phyloP scores from a whole-genome alignment of 2,113 vertebrate species.

The Oreamnos americanus region DNA sequence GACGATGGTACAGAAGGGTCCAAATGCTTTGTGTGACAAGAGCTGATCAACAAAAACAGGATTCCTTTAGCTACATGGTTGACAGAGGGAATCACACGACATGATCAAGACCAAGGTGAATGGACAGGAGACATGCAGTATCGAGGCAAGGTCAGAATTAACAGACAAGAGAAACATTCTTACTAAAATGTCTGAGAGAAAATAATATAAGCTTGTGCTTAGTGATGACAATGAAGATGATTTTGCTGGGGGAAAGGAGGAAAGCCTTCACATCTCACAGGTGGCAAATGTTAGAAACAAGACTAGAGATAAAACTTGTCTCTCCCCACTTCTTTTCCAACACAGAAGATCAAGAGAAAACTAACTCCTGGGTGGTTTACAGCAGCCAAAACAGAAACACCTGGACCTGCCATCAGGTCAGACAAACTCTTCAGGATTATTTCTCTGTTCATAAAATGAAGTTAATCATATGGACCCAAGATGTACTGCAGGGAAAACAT shows the following conservation, averaged over 20 bases:
- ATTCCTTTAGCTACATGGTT: neutral
- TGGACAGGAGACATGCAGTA: neutral
- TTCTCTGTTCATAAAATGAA: neutral
- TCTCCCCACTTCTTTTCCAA: neutral
- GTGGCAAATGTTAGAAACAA: neutral
- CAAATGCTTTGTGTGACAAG: neutral
- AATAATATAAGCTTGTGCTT: neutral
- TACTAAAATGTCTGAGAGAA: neutral
- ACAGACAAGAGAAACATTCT: neutral
- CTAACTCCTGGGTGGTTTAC: neutral
- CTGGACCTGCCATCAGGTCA: neutral
- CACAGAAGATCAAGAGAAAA: neutral
- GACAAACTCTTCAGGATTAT: too few species aligned
- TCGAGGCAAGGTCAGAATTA: neutral
- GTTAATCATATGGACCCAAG: neutral
- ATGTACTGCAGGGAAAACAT: neutral
- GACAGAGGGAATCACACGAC: neutral
- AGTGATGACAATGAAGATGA: neutral
- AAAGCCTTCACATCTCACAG: neutral
- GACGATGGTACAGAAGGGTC: neutral
- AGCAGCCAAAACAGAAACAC: neutral
- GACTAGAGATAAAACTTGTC: neutral
- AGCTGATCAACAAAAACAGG: neutral
- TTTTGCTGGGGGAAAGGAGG: neutral
- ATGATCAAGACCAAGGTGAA: neutral